Evolutionary conservation across 2,797 vertebrate species (phyloP).

Genomic region (Cercopithecus hamlyni): DNA sequence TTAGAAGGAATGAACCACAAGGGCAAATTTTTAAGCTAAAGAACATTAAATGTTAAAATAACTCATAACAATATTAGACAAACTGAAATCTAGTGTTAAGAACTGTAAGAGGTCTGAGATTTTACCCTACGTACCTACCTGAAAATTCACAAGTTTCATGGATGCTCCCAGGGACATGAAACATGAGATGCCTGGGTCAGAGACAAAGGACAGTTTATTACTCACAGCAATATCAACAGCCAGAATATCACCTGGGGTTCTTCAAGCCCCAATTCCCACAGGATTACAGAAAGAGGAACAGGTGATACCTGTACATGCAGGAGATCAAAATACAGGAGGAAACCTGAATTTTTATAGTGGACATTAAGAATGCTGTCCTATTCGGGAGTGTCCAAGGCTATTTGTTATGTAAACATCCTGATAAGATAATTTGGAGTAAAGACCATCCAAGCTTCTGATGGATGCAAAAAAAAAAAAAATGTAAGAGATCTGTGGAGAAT

Average conservation of each 20-base stretch:
- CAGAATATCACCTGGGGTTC: neutral
- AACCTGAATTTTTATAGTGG: neutral
- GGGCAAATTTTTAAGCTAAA: neutral
- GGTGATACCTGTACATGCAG: neutral
- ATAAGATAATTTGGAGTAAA: neutral
- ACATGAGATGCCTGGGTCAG: neutral
- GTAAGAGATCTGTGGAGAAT: neutral
- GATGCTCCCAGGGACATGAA: neutral
- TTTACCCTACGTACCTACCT: neutral
- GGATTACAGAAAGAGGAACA: neutral
- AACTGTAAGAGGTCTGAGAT: neutral
- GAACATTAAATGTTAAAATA: conserved; percentile 27
- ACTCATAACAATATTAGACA: neutral
- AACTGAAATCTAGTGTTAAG: neutral
- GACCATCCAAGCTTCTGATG: neutral
- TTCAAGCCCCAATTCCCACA: neutral
- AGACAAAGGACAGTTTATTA: neutral
- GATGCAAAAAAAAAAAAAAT: neutral
- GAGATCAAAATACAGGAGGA: neutral
- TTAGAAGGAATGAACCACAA: neutral
- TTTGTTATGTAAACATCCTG: neutral
- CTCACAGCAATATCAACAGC: neutral
- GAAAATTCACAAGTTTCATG: neutral
- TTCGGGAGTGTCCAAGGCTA: neutral
- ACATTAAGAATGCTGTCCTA: neutral